Evolutionary conservation across 2,113 vertebrate species (phyloP).

Genomic region (Mesoclemmys tuberculata): DNA sequence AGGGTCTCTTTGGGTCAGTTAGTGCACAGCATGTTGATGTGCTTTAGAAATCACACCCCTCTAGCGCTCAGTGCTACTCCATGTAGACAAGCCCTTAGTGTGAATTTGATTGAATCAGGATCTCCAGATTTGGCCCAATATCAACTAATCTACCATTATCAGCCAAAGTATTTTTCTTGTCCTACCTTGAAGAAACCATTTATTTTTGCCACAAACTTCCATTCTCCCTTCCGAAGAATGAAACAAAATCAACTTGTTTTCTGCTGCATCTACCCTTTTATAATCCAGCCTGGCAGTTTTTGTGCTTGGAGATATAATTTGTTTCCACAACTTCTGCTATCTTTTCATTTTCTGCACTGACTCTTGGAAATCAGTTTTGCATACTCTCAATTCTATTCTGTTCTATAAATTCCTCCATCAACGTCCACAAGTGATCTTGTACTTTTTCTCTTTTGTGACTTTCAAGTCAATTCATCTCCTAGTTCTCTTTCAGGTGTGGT

Average conservation of each 20-base stretch:
- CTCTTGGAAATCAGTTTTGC: neutral
- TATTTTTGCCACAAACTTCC: neutral
- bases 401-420: neutral
- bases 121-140: neutral
- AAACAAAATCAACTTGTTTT: neutral
- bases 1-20: neutral
- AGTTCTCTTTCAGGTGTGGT: accelerated
- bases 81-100: neutral
- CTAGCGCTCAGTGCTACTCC: too few species aligned
- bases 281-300: neutral
- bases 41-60: neutral
- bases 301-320: neutral
- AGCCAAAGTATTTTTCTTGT: neutral
- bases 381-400: neutral
- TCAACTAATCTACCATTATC: neutral
- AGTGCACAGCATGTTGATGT: neutral
- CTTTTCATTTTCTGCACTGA: neutral
- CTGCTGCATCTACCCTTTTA: neutral
- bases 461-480: neutral
- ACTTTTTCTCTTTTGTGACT: neutral
- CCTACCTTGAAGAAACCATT: neutral
- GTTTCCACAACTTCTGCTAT: neutral
- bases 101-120: neutral
- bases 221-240: neutral
- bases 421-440: accelerated